Conservation (phyloP, 2,113 vertebrate genomes). For the Podarcis muralis region DNA sequence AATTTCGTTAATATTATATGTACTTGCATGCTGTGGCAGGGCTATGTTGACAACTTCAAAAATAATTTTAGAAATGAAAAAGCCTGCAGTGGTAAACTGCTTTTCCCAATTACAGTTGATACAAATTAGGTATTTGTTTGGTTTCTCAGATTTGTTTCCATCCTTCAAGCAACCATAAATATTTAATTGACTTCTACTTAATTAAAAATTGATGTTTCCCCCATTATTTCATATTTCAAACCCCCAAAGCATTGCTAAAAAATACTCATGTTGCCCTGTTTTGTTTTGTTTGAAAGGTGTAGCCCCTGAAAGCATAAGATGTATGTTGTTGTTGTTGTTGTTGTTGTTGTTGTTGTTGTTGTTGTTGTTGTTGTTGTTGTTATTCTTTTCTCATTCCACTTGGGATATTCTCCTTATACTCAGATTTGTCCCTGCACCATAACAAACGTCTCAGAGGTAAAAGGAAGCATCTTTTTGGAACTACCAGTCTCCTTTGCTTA, state of each 20-base stretch:
- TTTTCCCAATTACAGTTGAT: slow-evolving; percentile 37
- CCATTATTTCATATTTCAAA: slow-evolving; percentile 11
- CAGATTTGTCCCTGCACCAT: no score
- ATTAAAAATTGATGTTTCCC: neutral
- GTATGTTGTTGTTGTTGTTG: neutral
- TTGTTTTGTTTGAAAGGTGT: neutral
- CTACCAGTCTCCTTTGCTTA: neutral
- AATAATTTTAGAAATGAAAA: slow-evolving; percentile 50
- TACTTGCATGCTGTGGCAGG: slow-evolving; percentile 46
- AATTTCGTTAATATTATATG: slow-evolving; percentile 57
- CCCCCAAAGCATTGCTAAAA: slow-evolving; percentile 11
- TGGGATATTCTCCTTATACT: neutral
- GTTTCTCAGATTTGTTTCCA: neutral
- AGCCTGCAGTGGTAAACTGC: slow-evolving; percentile 33
- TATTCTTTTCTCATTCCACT: slow-evolving; percentile 19
- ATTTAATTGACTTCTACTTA: neutral
- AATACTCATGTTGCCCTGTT: neutral
- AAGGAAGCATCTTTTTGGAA: neutral
- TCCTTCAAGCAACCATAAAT: slow-evolving; percentile 30
- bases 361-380: neutral
- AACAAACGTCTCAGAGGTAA: neutral
- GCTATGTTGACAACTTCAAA: slow-evolving; percentile 61
- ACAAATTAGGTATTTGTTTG: accelerated
- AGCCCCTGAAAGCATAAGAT: slow-evolving; percentile 27
- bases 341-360: neutral